phyloP scores from a whole-genome alignment of 2,113 vertebrate genomes.

The Delphinapterus leucas region DNA sequence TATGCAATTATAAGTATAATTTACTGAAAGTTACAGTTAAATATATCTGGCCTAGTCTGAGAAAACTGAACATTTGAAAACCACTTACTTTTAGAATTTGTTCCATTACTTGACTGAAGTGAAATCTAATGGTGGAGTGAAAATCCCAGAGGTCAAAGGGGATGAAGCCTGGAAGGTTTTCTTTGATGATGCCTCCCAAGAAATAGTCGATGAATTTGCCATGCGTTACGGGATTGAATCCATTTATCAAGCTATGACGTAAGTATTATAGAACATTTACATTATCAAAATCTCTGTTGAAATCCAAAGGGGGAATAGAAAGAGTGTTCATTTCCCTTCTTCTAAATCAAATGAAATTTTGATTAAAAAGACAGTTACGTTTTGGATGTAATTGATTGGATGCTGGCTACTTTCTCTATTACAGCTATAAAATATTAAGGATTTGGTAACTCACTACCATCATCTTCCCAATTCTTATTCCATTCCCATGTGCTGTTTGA shows the following conservation, averaged over 20 bases:
- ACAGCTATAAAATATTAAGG: not conserved
- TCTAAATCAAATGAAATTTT: not conserved
- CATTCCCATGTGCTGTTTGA: not conserved
- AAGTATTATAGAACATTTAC: conserved; percentile 72
- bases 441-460: not conserved
- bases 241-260: conserved; percentile 99
- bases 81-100: conserved; percentile 87
- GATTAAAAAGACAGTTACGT: not conserved
- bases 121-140: conserved; percentile 91
- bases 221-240: conserved; percentile 98
- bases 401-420: not conserved
- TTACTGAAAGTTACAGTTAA: not conserved
- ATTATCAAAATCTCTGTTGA: not conserved
- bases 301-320: not conserved
- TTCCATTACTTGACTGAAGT: conserved; percentile 97
- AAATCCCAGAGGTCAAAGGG: conserved; percentile 94
- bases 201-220: conserved; percentile 99
- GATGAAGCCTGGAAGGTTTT: conserved; percentile 99
- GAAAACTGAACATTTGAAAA: conserved; percentile 44
- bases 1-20: not conserved
- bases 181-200: conserved; percentile 94
- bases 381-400: not conserved
- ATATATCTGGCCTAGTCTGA: not conserved
- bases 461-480: not conserved
- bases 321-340: not conserved